phyloP scores from a whole-genome alignment of 2,113 vertebrate species.

The Corythornis madagascariensis region DNA sequence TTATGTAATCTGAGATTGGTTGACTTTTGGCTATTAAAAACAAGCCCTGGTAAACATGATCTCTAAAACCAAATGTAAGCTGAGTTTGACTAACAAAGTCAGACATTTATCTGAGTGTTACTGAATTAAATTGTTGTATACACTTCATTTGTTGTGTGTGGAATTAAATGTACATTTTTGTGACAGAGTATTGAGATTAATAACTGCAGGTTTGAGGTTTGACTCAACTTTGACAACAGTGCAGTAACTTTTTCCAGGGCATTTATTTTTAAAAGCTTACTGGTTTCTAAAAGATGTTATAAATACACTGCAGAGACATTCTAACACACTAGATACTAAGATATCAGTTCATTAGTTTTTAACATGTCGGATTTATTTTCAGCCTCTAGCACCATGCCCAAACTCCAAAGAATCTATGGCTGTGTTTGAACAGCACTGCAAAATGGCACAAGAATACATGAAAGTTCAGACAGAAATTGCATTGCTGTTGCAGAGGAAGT shows the following conservation, averaged over 20 bases:
- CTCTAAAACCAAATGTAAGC: slow-evolving; percentile 30
- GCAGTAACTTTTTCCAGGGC: slow-evolving; percentile 44
- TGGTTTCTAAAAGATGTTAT: slow-evolving; percentile 55
- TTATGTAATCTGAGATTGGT: slow-evolving; percentile 51
- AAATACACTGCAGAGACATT: slow-evolving; percentile 67
- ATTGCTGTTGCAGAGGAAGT: slow-evolving; percentile 96
- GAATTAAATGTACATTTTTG: slow-evolving; percentile 27
- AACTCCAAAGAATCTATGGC: slow-evolving; percentile 99
- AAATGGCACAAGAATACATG: slow-evolving; percentile 99
- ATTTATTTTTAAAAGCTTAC: slow-evolving; percentile 74
- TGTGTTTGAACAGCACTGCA: slow-evolving; percentile 99
- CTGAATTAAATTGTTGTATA: not conserved
- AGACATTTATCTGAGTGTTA: slow-evolving; percentile 11
- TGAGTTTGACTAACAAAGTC: slow-evolving; percentile 19
- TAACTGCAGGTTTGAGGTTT: slow-evolving; percentile 58
- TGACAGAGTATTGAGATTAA: slow-evolving; percentile 36
- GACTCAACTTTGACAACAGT: slow-evolving; percentile 40
- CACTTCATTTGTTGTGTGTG: not conserved
- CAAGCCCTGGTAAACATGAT: slow-evolving; percentile 37
- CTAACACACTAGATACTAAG: slow-evolving; percentile 52
- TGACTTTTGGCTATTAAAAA: slow-evolving; percentile 69
- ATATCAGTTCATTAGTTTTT: slow-evolving; percentile 70
- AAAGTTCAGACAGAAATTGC: slow-evolving; percentile 99
- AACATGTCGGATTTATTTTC: slow-evolving; percentile 74
- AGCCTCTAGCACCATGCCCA: slow-evolving; percentile 97